phyloP scores from a whole-genome alignment of 2,113 vertebrate species.

The Platycercus adscitus region DNA sequence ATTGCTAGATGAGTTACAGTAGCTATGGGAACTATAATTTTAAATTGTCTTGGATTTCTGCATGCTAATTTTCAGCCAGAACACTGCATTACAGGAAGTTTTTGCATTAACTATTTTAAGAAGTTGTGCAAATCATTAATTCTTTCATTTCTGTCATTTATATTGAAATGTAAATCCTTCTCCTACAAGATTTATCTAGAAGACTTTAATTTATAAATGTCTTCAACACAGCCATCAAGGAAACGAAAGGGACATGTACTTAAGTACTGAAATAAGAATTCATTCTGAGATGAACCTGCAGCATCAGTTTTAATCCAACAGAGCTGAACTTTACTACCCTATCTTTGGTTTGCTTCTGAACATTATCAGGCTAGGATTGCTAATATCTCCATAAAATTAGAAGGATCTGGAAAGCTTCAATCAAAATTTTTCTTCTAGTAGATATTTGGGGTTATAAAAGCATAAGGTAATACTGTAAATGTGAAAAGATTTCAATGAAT shows the following conservation, averaged over 20 bases:
- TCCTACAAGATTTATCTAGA: neutral
- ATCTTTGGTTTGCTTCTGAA: neutral
- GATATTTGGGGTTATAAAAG: neutral
- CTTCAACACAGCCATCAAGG: neutral
- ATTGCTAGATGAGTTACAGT: conserved; percentile 7
- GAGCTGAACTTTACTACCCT: conserved; percentile 23
- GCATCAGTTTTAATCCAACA: neutral
- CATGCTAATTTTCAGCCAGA: neutral
- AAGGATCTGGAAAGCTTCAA: neutral
- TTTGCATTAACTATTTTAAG: conserved; percentile 1
- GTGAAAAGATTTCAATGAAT: neutral
- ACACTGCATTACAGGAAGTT: neutral
- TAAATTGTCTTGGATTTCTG: neutral
- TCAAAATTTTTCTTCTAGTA: neutral
- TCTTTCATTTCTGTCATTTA: conserved; percentile 1
- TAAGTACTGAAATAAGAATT: neutral
- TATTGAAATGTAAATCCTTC: neutral
- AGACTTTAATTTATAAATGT: conserved; percentile 25
- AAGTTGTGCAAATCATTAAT: conserved; percentile 15
- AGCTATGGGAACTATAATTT: conserved; percentile 31
- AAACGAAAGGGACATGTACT: neutral
- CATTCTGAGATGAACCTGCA: neutral
- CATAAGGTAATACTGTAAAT: neutral
- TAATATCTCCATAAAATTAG: conserved; percentile 18
- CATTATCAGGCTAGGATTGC: neutral